Percentiles rank a stretch among this genome's conserved stretches.
Conservation (phyloP, 2,797 vertebrate species). For the Clamator glandarius region DNA sequence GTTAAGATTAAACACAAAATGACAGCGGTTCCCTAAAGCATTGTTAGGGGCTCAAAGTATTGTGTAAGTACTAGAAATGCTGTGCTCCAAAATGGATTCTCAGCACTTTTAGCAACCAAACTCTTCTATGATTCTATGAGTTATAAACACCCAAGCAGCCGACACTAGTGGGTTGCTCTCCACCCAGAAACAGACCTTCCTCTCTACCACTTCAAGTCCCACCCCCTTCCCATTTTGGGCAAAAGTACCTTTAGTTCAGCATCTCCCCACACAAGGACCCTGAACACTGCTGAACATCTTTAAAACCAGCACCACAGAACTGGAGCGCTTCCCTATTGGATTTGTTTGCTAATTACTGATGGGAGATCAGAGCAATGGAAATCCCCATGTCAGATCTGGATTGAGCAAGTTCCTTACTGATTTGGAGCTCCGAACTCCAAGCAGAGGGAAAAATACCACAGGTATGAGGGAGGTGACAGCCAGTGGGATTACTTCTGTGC, state of each 20-base stretch:
- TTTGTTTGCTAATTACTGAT: not conserved
- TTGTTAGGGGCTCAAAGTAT: not conserved
- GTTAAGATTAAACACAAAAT: not conserved
- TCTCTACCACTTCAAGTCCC: not conserved
- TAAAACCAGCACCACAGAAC: not conserved
- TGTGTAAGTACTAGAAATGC: not conserved
- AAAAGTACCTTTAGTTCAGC: not conserved
- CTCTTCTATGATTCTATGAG: too few relatives aligned
- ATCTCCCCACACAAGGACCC: not conserved
- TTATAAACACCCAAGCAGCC: not conserved
- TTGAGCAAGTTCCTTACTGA: slow-evolving; percentile 75
- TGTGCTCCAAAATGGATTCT: not conserved
- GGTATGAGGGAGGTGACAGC: slow-evolving; percentile 92
- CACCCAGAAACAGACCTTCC: not conserved
- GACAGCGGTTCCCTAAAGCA: not conserved
- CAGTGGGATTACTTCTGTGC: slow-evolving; percentile 93
- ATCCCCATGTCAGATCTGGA: not conserved
- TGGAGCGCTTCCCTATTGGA: not conserved
- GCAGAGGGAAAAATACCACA: slow-evolving; percentile 89
- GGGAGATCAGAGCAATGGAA: not conserved
- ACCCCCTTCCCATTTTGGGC: not conserved
- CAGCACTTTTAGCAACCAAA: not conserved
- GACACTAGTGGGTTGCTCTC: not conserved
- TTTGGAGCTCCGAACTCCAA: slow-evolving; percentile 91
- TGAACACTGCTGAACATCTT: not conserved